Evolutionary conservation across 2,888 invertebrate species (phyloP), one percentile per base, ranked within the genome.

Genomic region (Mimas tiliae): DNA sequence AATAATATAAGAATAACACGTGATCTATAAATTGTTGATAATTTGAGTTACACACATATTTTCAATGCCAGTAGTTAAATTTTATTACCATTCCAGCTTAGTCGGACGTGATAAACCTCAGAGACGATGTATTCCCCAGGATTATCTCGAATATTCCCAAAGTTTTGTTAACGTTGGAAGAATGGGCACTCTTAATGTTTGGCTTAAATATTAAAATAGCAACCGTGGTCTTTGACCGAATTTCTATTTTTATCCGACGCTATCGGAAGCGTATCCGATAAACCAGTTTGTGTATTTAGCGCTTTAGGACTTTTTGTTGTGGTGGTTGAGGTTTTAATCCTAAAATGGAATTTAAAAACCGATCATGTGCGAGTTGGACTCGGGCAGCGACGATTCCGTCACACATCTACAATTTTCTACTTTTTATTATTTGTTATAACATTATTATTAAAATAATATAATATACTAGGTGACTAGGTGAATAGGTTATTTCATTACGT

Each of bases 141-240:
- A 62, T 45, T 62, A 62, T 16, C 27, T 50, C 42, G 42, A 19
- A 42, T 19, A 58, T 42, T 38, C 58, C 19, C 19, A 42, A 19
- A 62, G 62, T 62, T 65, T 51, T 55, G 12, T n/a, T 27, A 51
- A n/a, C 65, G 6, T 51, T 65, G n/a, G 6, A 50, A 27, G 42
- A 65, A 51, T 27, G 42, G 42, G 58, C 47, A 65, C 52, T 33
- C 34, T 55, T 21, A 65, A 65, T 52, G 55, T 47, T 55, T 55
- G 65, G 34, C 47, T 48, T 63, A 62, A 65, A 62, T 38, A 51
- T 62, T 42, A 14, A 62, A 52, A 63, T 45, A 62, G 62, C 68
- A 72, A 68, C 72, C 74, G 77, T 82, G 81, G 82, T 80, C 80
- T 82, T 80, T 81, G 81, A 80, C 81, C 82, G 76, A 82, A 73